A percentile compares a stretch with the other conserved stretches of the same genome.
phyloP scores from a whole-genome alignment of 23 tunicate genomes.

The Diplosoma virens region DNA sequence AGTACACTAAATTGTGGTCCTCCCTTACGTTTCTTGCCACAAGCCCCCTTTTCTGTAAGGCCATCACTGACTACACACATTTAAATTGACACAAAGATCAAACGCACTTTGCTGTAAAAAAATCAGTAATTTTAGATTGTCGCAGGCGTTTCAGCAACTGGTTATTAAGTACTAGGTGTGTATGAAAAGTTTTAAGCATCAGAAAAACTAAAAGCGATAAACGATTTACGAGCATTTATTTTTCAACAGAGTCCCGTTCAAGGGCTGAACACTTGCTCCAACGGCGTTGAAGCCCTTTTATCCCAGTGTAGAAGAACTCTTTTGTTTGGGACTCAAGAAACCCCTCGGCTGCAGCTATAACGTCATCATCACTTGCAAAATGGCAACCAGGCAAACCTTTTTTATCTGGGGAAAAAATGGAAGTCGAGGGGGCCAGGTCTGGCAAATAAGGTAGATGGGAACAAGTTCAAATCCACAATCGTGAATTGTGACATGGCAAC shows the following conservation, averaged over 20 bases:
- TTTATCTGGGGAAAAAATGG: background rate
- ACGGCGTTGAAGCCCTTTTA: slow-evolving; percentile 11
- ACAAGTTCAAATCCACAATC: slow-evolving; percentile 24
- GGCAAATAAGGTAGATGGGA: slow-evolving; percentile 21
- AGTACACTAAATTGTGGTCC: too few relatives aligned
- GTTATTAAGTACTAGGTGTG: slow-evolving; percentile 32
- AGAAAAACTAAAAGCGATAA: slow-evolving; percentile 4
- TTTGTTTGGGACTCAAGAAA: slow-evolving; percentile 6
- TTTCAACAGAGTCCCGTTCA: slow-evolving; percentile 19
- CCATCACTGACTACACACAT: too few relatives aligned
- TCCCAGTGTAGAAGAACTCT: slow-evolving; percentile 13
- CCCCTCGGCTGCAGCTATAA: slow-evolving; percentile 11
- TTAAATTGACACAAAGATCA: too few relatives aligned
- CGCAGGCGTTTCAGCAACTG: too few relatives aligned
- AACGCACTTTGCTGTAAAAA: too few relatives aligned
- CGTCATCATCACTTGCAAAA: slow-evolving; percentile 26
- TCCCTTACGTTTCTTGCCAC: too few relatives aligned
- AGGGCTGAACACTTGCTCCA: slow-evolving; percentile 23
- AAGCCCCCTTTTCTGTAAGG: too few relatives aligned
- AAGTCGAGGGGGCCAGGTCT: slow-evolving; percentile 19
- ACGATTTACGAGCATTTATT: slow-evolving; percentile 25
- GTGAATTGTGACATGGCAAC: slow-evolving; percentile 31
- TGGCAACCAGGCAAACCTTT: slow-evolving; percentile 6
- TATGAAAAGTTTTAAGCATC: slow-evolving; percentile 15
- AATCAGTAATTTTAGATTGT: too few relatives aligned